Percentiles rank a stretch among this genome's conserved stretches.
These are phyloP conservation scores for Sterna hirundo DNA, from an alignment of 2,113 vertebrate species.

Conservation along the genomic window DNA sequence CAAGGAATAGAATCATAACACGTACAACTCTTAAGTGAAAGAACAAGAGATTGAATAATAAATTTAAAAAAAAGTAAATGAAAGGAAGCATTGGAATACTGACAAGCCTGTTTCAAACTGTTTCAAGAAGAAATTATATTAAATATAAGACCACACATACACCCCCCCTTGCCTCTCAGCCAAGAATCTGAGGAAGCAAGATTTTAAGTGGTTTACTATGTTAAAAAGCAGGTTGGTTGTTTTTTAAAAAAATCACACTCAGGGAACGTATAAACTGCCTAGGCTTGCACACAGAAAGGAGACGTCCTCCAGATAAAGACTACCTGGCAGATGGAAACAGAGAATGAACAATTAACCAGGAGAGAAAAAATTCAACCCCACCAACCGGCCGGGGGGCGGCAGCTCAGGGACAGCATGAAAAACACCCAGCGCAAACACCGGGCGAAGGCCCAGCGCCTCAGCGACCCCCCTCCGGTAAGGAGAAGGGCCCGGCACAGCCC, in stretches of 20 bases:
- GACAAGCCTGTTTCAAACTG: neutral
- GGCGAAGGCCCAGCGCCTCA: neutral
- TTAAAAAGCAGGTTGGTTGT: fast-evolving
- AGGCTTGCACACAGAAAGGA: neutral
- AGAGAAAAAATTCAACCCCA: neutral
- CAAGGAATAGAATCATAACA: neutral
- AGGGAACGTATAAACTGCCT: neutral
- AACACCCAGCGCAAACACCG: fast-evolving
- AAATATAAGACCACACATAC: neutral
- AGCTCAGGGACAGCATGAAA: neutral
- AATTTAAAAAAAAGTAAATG: neutral
- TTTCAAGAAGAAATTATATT: neutral
- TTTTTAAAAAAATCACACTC: neutral
- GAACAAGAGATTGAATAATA: neutral
- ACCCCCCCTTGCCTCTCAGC: neutral
- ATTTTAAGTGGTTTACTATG: neutral
- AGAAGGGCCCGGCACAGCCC: neutral
- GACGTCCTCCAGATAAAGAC: neutral
- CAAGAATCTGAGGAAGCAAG: neutral
- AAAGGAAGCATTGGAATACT: neutral
- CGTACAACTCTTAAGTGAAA: neutral
- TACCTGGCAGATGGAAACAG: neutral
- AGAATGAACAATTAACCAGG: neutral
- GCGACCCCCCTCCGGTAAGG: neutral
- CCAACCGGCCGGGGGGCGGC: neutral